Evolutionary conservation across 2,888 invertebrate species (phyloP).

Genomic region (Nomada ruficornis): DNA sequence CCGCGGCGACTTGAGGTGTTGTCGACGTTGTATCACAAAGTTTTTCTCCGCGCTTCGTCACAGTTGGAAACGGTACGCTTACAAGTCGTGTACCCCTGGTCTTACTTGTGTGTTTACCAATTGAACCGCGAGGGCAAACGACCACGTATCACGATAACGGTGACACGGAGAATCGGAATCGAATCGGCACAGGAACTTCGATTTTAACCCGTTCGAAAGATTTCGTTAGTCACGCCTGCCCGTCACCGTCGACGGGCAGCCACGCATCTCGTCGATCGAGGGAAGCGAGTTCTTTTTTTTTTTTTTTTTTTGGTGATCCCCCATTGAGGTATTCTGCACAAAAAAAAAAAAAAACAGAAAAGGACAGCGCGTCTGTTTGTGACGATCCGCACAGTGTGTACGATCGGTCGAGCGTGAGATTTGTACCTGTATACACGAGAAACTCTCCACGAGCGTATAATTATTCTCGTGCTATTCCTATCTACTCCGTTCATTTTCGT

Average conservation of each 20-base stretch:
- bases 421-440: neutral
- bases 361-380: constrained; percentile 10
- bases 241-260: constrained; percentile 61
- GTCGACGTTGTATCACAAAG: constrained; percentile 50
- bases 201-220: constrained; percentile 12
- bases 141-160: constrained; percentile 5
- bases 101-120: constrained; percentile 35
- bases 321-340: neutral
- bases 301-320: constrained; percentile 24
- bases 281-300: neutral
- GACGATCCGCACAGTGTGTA: constrained; percentile 36
- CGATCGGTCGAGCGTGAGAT: constrained; percentile 27
- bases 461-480: too few relatives aligned
- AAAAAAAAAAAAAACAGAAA: neutral
- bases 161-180: constrained; percentile 36
- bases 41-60: constrained; percentile 34
- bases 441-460: constrained; percentile 3
- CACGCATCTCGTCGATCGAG: constrained; percentile 21
- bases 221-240: constrained; percentile 42
- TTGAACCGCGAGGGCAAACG: constrained; percentile 25
- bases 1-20: constrained; percentile 75
- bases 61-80: constrained; percentile 17
- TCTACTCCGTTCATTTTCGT: neutral
- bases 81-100: constrained; percentile 11
- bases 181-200: constrained; percentile 25